Evolutionary conservation across 2,113 vertebrate species (phyloP).

Genomic region (Odobenus rosmarus): DNA sequence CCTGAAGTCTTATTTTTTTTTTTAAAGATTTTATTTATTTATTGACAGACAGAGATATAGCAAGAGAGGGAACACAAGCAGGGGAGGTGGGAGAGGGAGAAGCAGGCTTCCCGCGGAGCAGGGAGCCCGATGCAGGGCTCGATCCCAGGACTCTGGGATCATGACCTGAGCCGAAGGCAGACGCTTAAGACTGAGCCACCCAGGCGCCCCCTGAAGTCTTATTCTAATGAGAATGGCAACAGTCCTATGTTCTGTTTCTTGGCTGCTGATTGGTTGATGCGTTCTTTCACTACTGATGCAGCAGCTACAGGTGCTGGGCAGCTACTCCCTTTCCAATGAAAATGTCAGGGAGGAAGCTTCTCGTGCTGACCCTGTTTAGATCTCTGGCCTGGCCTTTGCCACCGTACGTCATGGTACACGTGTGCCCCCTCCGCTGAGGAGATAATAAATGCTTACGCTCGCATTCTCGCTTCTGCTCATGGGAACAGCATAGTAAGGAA

Average conservation of each 20-base stretch:
- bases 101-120: too few relatives aligned
- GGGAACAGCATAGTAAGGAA: not conserved
- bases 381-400: not conserved
- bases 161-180: too few relatives aligned
- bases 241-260: not conserved
- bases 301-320: not conserved
- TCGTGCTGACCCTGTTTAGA: not conserved
- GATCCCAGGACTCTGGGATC: too few relatives aligned
- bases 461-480: not conserved
- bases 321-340: not conserved
- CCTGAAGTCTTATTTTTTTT: not conserved
- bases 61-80: too few relatives aligned
- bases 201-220: not conserved
- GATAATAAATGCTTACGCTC: not conserved
- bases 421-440: not conserved
- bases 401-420: rapidly evolving
- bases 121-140: too few relatives aligned
- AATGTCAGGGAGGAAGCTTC: not conserved
- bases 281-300: not conserved
- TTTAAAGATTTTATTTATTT: too few relatives aligned
- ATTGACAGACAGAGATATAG: too few relatives aligned
- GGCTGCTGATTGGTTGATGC: not conserved
- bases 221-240: not conserved
- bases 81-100: too few relatives aligned
- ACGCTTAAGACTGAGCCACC: too few relatives aligned